phyloP scores from a whole-genome alignment of 2,888 invertebrate species.

The Eupithecia vulgata region DNA sequence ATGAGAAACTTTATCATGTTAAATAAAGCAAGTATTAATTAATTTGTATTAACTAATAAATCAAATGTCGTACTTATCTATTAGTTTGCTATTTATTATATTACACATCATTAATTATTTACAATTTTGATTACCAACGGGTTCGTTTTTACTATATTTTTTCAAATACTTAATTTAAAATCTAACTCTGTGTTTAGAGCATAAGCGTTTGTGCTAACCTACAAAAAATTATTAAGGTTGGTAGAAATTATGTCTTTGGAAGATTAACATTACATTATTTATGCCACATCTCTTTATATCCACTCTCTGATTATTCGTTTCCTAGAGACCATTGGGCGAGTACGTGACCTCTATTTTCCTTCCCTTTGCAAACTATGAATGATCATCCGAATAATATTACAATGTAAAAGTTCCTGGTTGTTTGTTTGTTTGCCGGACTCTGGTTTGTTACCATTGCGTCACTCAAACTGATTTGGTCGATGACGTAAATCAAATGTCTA shows the following conservation, averaged over 20 bases:
- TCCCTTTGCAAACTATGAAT: slow-evolving; percentile 43
- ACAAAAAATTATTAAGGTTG: too few relatives aligned
- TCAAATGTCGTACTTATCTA: not conserved
- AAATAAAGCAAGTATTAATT: not conserved
- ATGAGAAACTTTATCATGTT: not conserved
- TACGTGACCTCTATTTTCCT: slow-evolving; percentile 68
- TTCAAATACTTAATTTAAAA: too few relatives aligned
- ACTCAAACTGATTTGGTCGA: slow-evolving; percentile 3
- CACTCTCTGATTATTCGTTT: slow-evolving; percentile 59
- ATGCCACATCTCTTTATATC: slow-evolving; percentile 42
- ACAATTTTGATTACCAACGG: not conserved
- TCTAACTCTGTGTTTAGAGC: too few relatives aligned
- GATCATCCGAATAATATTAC: slow-evolving; percentile 1
- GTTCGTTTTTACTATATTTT: too few relatives aligned
- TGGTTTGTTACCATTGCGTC: not conserved
- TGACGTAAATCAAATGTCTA: slow-evolving; percentile 3
- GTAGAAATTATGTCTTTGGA: too few relatives aligned
- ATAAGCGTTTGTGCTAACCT: too few relatives aligned
- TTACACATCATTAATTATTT: not conserved
- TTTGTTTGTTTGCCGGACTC: slow-evolving; percentile 8
- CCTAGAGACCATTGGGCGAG: slow-evolving; percentile 57
- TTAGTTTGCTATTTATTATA: not conserved
- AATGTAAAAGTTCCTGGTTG: not conserved
- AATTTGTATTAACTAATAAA: not conserved
- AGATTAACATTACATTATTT: not conserved